These are phyloP conservation scores for Leptinotarsa haldemani DNA, from an alignment of 2,888 invertebrate genomes.

Conservation along the genomic window DNA sequence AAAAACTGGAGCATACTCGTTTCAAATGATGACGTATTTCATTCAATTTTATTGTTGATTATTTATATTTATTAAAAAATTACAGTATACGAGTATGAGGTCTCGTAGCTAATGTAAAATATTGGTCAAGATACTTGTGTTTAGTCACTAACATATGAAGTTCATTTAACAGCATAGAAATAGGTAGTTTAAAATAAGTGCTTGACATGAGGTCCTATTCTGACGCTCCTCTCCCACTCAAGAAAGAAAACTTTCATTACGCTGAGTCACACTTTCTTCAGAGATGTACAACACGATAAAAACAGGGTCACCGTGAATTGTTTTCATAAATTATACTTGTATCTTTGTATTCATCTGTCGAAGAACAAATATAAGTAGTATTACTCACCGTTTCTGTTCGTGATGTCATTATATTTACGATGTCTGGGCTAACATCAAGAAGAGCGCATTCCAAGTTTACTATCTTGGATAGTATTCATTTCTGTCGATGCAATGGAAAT, in stretches of 20 bases:
- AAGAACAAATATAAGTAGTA: not conserved
- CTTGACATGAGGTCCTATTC: not conserved
- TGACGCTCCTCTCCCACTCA: not conserved
- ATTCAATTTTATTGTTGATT: too few species aligned
- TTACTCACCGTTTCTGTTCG: not conserved
- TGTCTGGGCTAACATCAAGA: not conserved
- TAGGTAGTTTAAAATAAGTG: too few species aligned
- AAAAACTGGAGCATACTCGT: too few species aligned
- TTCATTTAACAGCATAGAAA: too few species aligned
- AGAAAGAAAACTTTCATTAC: not conserved
- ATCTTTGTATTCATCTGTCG: not conserved
- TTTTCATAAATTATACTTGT: not conserved
- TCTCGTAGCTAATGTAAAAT: too few species aligned
- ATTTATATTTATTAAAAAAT: too few species aligned
- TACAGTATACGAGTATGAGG: too few species aligned
- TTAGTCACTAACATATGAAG: too few species aligned
- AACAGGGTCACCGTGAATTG: slow-evolving; percentile 2
- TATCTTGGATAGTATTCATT: too few species aligned
- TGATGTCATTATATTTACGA: not conserved
- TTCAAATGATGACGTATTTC: too few species aligned
- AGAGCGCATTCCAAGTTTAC: not conserved
- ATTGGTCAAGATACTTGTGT: too few species aligned
- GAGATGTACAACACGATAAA: slow-evolving; percentile 1
- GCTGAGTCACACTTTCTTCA: slow-evolving; percentile 7
- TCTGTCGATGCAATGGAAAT: too few species aligned